phyloP scores from a whole-genome alignment of 1,140 invertebrate genomes.

The Lycorma delicatula region DNA sequence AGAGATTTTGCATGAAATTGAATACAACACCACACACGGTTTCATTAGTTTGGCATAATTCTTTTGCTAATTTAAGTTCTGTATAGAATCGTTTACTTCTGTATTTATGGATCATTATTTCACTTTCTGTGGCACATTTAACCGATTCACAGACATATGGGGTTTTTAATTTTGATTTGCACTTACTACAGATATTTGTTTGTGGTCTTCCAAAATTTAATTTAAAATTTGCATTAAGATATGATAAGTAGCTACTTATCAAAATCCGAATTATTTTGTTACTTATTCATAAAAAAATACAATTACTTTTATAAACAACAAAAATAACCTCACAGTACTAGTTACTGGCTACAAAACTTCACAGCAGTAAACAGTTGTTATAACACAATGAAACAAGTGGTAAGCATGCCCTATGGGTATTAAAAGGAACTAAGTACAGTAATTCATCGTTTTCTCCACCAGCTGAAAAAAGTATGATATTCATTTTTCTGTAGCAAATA shows the following conservation, averaged over 20 bases:
- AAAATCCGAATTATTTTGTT: too few relatives aligned
- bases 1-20: slow-evolving; percentile 22
- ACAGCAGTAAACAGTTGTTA: too few relatives aligned
- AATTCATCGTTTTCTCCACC: too few relatives aligned
- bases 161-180: not conserved
- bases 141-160: not conserved
- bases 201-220: not conserved
- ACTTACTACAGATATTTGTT: not conserved
- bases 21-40: slow-evolving; percentile 4
- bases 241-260: not conserved
- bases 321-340: too few relatives aligned
- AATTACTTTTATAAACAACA: too few relatives aligned
- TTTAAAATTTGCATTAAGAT: slow-evolving; percentile 4
- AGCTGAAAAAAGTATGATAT: too few relatives aligned
- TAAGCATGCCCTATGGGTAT: too few relatives aligned
- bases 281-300: too few relatives aligned
- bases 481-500: too few relatives aligned
- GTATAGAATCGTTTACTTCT: slow-evolving; percentile 6
- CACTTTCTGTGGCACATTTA: not conserved
- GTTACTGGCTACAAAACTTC: too few relatives aligned
- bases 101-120: slow-evolving; percentile 2
- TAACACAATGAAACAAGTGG: too few relatives aligned
- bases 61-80: not conserved
- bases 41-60: not conserved
- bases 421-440: too few relatives aligned